Evolutionary conservation across 2,888 invertebrate species (phyloP).

Genomic region (Neoaliturus tenellus): DNA sequence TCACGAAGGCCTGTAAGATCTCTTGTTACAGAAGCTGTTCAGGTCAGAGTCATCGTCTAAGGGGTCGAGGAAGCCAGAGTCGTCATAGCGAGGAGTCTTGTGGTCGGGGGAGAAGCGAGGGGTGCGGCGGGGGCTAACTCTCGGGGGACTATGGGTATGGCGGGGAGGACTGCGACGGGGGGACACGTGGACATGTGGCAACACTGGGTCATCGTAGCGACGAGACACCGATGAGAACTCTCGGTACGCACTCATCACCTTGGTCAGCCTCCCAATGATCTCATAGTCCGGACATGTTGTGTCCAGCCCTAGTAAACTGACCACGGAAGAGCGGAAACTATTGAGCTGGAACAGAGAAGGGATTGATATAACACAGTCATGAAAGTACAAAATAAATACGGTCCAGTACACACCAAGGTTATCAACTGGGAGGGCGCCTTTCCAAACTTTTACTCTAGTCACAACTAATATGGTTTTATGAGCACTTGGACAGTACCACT

Average conservation of each 20-base stretch:
- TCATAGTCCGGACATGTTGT: constrained; percentile 85
- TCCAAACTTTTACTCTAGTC: too few species aligned
- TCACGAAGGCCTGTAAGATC: constrained; percentile 70
- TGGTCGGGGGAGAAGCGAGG: constrained; percentile 66
- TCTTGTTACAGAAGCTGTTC: constrained; percentile 80
- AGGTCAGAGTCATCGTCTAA: constrained; percentile 76
- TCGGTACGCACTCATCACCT: constrained; percentile 90
- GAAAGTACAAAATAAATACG: too few species aligned
- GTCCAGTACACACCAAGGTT: too few species aligned
- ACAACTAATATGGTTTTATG: too few species aligned
- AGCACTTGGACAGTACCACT: too few species aligned
- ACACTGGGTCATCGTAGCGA: constrained; percentile 79
- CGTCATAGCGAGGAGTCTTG: constrained; percentile 76
- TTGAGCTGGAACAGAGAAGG: constrained; percentile 79
- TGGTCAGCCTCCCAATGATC: constrained; percentile 86
- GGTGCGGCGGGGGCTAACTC: constrained; percentile 74
- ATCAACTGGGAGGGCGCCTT: too few species aligned
- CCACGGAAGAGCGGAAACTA: constrained; percentile 85
- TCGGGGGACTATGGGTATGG: constrained; percentile 69
- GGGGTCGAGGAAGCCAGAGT: constrained; percentile 83
- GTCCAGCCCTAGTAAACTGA: constrained; percentile 83
- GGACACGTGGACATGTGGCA: constrained; percentile 71
- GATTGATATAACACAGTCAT: too few species aligned
- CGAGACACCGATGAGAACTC: constrained; percentile 91
- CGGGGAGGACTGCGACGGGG: constrained; percentile 72